Percentiles rank a stretch among this genome's conserved stretches.
phyloP scores from a whole-genome alignment of 2,888 invertebrate genomes.

The Scaptomyza parva region DNA sequence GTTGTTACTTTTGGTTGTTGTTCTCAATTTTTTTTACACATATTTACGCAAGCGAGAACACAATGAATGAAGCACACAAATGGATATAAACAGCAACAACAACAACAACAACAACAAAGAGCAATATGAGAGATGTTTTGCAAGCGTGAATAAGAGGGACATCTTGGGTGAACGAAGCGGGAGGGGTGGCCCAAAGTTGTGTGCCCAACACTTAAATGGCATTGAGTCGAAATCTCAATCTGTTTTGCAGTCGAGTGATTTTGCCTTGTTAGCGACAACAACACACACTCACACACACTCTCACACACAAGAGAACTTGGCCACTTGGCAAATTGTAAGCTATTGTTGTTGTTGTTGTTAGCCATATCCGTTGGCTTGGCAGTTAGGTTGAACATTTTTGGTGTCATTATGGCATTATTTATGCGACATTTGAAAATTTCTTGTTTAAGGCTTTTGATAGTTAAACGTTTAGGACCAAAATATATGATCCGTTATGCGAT shows the following conservation, averaged over 20 bases:
- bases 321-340: conserved; percentile 24
- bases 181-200: conserved; percentile 21
- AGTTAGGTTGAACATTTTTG: conserved; percentile 37
- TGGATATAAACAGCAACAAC: conserved; percentile 47
- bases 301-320: conserved; percentile 8
- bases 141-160: no score
- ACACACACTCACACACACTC: conserved; percentile 10
- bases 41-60: conserved; percentile 51
- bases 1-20: conserved; percentile 10
- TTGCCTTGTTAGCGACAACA: conserved; percentile 49
- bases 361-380: conserved; percentile 15
- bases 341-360: conserved; percentile 31
- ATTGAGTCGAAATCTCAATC: conserved; percentile 71
- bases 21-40: conserved; percentile 52
- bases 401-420: conserved; percentile 41
- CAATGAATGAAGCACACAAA: conserved; percentile 44
- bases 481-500: conserved; percentile 21
- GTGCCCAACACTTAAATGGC: conserved; percentile 65
- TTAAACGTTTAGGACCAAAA: conserved; percentile 26
- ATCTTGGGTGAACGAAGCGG: background rate
- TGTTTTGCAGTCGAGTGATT: conserved; percentile 74
- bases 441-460: conserved; percentile 19
- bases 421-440: conserved; percentile 43
- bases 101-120: no score
- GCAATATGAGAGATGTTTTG: conserved; percentile 9